phyloP scores from a whole-genome alignment of 1,140 invertebrate species.

The Rhopalosiphum padi region DNA sequence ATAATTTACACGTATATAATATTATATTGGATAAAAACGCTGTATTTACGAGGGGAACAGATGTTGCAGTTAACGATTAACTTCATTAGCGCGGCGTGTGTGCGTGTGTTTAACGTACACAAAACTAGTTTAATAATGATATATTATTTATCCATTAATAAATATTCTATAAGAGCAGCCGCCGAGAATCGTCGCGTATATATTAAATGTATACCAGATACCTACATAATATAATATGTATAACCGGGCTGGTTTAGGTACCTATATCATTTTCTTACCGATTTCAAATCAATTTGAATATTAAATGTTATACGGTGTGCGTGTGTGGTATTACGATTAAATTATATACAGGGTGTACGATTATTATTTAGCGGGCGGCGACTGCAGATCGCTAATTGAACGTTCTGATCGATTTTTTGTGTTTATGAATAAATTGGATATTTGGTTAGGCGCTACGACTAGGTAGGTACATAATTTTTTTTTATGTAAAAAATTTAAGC shows the following conservation, averaged over 20 bases:
- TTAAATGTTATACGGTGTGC: neutral
- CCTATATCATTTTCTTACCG: neutral
- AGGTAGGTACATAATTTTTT: neutral
- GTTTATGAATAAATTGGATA: neutral
- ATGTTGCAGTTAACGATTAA: constrained; percentile 12
- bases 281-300: constrained; percentile 25
- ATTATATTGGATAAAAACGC: neutral
- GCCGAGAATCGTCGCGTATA: too few species aligned
- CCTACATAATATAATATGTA: neutral
- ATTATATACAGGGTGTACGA: neutral
- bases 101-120: neutral
- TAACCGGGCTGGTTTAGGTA: neutral
- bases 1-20: constrained; percentile 12
- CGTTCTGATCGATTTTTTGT: neutral
- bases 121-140: constrained; percentile 37
- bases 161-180: neutral
- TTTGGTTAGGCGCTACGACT: too few species aligned
- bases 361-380: too few species aligned
- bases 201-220: neutral
- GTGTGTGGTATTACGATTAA: neutral
- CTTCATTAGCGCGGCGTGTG: constrained; percentile 6
- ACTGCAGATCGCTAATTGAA: neutral
- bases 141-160: constrained; percentile 24
- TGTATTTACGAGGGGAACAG: neutral
- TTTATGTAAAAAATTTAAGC: neutral